Evolutionary conservation across 2,797 vertebrate genomes (phyloP).

Genomic region (Phrynocephalus guinanensis): DNA sequence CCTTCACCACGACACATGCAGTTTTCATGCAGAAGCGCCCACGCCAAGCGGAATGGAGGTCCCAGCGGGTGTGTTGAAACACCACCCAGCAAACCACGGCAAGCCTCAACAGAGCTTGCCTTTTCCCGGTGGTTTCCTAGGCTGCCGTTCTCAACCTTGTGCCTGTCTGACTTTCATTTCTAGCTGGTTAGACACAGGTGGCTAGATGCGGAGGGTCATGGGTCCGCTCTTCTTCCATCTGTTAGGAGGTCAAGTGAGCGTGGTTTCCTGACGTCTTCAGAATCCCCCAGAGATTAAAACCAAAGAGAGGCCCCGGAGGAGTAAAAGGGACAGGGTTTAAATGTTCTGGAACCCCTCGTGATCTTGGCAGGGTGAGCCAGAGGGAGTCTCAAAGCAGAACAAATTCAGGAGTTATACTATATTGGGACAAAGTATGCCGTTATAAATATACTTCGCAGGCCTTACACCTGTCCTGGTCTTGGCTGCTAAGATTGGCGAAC

Average conservation of each 20-base stretch:
- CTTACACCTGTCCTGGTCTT: neutral
- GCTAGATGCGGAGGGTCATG: slow-evolving; percentile 11
- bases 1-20: neutral
- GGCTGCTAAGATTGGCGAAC: neutral
- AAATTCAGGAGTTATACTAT: neutral
- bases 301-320: slow-evolving; percentile 34
- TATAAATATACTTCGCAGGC: neutral
- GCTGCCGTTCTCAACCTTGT: neutral
- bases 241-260: neutral
- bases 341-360: too few relatives aligned
- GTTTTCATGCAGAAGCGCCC: neutral
- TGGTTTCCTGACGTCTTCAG: slow-evolving; percentile 42
- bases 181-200: slow-evolving; percentile 58
- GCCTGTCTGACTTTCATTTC: slow-evolving; percentile 34
- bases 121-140: neutral
- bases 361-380: neutral
- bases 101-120: neutral
- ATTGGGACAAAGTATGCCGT: neutral
- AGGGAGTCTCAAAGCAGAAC: too few relatives aligned
- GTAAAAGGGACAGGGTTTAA: slow-evolving; percentile 13
- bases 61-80: too few relatives aligned
- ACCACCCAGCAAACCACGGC: neutral
- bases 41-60: neutral
- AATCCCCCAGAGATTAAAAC: slow-evolving; percentile 45
- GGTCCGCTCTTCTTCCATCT: slow-evolving; percentile 47